phyloP scores from a whole-genome alignment of 1,140 invertebrate genomes.

The Pachypeltis micranthus region DNA sequence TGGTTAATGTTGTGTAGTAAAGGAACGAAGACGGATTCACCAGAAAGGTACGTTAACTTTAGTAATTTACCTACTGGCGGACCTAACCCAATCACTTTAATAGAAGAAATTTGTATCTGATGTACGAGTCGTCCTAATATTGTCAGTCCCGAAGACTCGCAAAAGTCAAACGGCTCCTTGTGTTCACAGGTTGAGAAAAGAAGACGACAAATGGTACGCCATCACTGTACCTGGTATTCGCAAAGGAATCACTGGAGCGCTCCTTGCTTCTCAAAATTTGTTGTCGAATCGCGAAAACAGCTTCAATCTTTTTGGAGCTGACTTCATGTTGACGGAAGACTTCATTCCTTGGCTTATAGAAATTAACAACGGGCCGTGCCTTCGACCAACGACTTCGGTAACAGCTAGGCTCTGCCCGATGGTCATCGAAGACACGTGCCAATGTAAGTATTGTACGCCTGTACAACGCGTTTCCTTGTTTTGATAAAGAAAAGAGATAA shows the following conservation, averaged over 20 bases:
- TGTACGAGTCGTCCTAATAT: too few relatives aligned
- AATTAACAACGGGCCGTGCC: conserved; percentile 86
- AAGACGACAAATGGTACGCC: conserved; percentile 61
- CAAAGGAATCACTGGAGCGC: conserved; percentile 71
- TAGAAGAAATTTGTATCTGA: too few relatives aligned
- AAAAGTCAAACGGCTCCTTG: too few relatives aligned
- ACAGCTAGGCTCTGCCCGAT: conserved; percentile 74
- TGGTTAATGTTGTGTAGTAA: too few relatives aligned
- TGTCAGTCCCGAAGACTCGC: too few relatives aligned
- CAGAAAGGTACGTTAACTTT: too few relatives aligned
- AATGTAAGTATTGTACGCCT: conserved; percentile 77
- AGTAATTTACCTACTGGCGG: too few relatives aligned
- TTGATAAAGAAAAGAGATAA: conserved; percentile 51
- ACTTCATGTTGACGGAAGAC: conserved; percentile 83
- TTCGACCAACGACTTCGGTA: conserved; percentile 77
- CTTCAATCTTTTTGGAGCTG: conserved; percentile 87
- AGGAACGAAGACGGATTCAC: too few relatives aligned
- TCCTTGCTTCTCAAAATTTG: conserved; percentile 72
- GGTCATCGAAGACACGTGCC: conserved; percentile 81
- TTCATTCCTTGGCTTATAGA: conserved; percentile 86
- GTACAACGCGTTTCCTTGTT: conserved; percentile 41
- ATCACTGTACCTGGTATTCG: conserved; percentile 83
- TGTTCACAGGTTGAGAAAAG: conserved; percentile 42
- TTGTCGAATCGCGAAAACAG: conserved; percentile 78
- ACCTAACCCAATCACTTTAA: too few relatives aligned